phyloP scores from a whole-genome alignment of 2,113 vertebrate genomes.

The Myotis brandtii region DNA sequence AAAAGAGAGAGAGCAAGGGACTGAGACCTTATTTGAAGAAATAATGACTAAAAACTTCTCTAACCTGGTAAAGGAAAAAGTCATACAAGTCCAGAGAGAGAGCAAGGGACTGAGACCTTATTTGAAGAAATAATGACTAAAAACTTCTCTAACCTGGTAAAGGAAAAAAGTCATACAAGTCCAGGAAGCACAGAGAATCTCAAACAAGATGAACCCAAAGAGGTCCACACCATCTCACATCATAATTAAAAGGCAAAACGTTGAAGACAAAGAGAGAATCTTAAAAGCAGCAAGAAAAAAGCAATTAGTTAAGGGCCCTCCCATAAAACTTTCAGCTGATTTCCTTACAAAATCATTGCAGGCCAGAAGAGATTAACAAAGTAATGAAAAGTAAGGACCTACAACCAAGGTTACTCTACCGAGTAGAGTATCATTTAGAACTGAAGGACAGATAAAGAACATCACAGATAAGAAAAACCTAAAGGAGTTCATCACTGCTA shows the following conservation, averaged over 20 bases:
- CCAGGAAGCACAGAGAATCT: not conserved
- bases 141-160: not conserved
- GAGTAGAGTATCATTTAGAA: too few species aligned
- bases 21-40: not conserved
- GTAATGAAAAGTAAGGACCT: too few species aligned
- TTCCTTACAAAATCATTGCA: too few species aligned
- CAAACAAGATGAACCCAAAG: not conserved
- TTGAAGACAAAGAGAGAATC: not conserved
- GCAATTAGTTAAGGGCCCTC: too few species aligned
- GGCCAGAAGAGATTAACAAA: too few species aligned
- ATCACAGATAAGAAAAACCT: too few species aligned
- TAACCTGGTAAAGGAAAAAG: not conserved
- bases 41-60: not conserved
- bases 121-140: not conserved
- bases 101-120: not conserved
- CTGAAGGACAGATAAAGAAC: too few species aligned
- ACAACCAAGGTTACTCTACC: too few species aligned
- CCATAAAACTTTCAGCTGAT: too few species aligned
- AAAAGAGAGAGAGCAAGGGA: not conserved
- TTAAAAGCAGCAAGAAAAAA: too few species aligned
- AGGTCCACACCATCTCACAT: not conserved
- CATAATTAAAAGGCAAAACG: not conserved
- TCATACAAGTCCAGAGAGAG: not conserved
- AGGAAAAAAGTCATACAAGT: not conserved
- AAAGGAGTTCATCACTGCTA: too few species aligned